Base-by-base conservation (phyloP, 2,797 vertebrate species). In the Megaceryle alcyon region DNA sequence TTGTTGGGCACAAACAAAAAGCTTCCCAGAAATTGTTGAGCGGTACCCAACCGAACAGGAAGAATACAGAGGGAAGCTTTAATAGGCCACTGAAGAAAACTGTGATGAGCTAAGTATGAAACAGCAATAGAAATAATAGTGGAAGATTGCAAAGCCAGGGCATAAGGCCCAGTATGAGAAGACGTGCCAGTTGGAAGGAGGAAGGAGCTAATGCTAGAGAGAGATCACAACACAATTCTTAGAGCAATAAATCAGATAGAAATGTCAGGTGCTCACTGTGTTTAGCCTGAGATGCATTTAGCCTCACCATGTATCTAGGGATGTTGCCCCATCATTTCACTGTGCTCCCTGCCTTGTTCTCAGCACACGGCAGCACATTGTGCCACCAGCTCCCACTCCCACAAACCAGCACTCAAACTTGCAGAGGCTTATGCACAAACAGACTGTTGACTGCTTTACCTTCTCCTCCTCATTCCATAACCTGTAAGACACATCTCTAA, bases 11-110 rank as follows among this genome's bases (percentile, higher is more conserved):
- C 56, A 64, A 88, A 97, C 91, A 95, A 96, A 96, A 88, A 88
- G 53, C 82, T 82, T 73, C 80, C 90, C 89, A 91, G 64, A 82
- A 92, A 88, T 18, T 29, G 39, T 17, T 92, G 66, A 86, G 82
- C 37, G 1, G 88, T 54, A 79, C 73, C 82, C 92, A 96, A 64
- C 43, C 7, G 71, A 88, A 92, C 91, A 91, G 77, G 82, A 92
- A 91, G 43, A 92, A 94, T 79, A 73, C 10, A 19, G 70, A 76
- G 87, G 69, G 44, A 92, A 92, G 87, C 44, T 94, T 97, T 95
- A 96, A 95, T 57, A 90, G 88, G 82, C 66, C 81, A 92, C 21
- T 94, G 86, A 96, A 92, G 68, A 90, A 90, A 94, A 88, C 77
- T 60, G 63, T 48, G 91, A 95, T 94, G 96, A 96, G 92, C 87